These are phyloP conservation scores for Eilema griseolum DNA, from an alignment of 2,888 invertebrate genomes.

Conservation along the genomic window DNA sequence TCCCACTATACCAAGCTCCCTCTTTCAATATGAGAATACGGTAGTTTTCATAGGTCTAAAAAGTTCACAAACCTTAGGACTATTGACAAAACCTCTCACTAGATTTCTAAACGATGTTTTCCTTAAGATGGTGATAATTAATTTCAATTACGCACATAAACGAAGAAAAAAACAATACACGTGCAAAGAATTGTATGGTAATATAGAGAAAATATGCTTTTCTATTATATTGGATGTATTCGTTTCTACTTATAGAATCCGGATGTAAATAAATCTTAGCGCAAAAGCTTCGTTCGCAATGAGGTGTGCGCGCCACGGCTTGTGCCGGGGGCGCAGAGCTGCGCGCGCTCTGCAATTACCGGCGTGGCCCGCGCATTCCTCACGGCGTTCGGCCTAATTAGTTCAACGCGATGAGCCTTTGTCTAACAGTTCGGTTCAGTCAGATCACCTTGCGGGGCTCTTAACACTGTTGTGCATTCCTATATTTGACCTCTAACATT, in stretches of 20 bases:
- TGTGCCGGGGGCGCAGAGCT: slow-evolving; percentile 56
- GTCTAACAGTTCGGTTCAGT: slow-evolving; percentile 82
- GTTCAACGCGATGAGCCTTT: slow-evolving; percentile 80
- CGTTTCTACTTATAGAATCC: slow-evolving; percentile 69
- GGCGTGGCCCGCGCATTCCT: slow-evolving; percentile 75
- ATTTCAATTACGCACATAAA: not conserved
- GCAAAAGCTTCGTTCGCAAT: slow-evolving; percentile 68
- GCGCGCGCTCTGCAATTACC: slow-evolving; percentile 74
- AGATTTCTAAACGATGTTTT: not conserved
- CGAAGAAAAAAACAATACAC: not conserved
- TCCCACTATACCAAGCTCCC: no score
- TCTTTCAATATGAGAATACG: not conserved
- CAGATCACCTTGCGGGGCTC: slow-evolving; percentile 80
- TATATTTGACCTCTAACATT: slow-evolving; percentile 66
- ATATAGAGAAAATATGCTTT: slow-evolving; percentile 18
- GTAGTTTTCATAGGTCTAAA: no score
- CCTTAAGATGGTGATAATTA: not conserved
- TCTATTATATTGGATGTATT: slow-evolving; percentile 37
- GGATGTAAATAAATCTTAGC: slow-evolving; percentile 80
- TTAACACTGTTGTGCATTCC: slow-evolving; percentile 63
- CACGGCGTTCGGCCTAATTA: slow-evolving; percentile 77
- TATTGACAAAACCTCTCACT: not conserved
- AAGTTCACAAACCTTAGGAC: not conserved
- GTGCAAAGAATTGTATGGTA: not conserved
- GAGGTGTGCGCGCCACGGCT: slow-evolving; percentile 44